phyloP scores from a whole-genome alignment of 2,113 vertebrate genomes.

The Neodontobutis hainanensis region DNA sequence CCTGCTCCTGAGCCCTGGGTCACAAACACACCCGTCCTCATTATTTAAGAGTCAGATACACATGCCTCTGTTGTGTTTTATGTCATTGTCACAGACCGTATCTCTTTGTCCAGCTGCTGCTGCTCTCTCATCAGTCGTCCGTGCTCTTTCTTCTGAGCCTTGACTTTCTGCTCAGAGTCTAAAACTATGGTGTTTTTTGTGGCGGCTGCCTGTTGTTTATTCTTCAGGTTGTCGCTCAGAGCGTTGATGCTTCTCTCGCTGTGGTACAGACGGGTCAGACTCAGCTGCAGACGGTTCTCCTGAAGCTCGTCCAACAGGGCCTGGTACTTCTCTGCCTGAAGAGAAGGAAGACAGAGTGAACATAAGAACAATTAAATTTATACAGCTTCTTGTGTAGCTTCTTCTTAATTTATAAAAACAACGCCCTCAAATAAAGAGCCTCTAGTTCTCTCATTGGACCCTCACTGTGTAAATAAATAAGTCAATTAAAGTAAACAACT shows the following conservation, averaged over 20 bases:
- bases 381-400: too few species aligned
- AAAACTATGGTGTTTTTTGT: conserved; percentile 69
- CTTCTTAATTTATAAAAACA: too few species aligned
- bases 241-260: conserved; percentile 78
- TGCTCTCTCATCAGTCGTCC: conserved; percentile 84
- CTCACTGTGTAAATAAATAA: too few species aligned
- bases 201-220: conserved; percentile 64
- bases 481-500: too few species aligned
- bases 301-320: conserved; percentile 80
- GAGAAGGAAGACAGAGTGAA: background rate
- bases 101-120: conserved; percentile 86
- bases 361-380: too few species aligned
- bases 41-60: background rate
- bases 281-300: conserved; percentile 77
- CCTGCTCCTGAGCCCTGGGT: conserved; percentile 82
- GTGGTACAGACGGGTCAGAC: conserved; percentile 85
- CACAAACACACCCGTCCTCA: conserved; percentile 6
- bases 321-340: conserved; percentile 89
- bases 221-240: conserved; percentile 64
- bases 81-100: conserved; percentile 77
- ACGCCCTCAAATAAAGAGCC: too few species aligned
- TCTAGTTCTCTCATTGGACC: too few species aligned
- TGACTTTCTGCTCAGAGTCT: conserved; percentile 79
- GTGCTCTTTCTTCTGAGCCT: conserved; percentile 83
- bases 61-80: conserved; percentile 31